Percentiles rank a stretch among this genome's conserved stretches.
These are phyloP conservation scores for Plodia interpunctella DNA, from an alignment of 1,140 invertebrate genomes.

Conservation along the genomic window DNA sequence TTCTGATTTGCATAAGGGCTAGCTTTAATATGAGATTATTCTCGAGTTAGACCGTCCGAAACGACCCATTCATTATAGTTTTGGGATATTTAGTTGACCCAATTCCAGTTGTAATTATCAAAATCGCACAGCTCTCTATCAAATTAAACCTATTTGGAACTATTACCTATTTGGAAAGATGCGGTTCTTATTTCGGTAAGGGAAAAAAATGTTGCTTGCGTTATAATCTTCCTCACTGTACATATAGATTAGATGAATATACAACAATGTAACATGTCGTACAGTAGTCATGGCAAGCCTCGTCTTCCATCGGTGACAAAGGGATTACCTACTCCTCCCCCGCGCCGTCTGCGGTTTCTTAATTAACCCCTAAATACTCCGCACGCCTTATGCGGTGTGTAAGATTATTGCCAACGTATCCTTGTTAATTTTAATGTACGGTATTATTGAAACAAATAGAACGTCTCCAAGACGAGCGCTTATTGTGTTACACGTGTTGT, in stretches of 20 bases:
- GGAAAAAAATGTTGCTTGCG: no score
- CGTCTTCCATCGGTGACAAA: constrained; percentile 56
- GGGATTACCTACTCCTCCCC: constrained; percentile 56
- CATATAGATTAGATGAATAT: constrained; percentile 12
- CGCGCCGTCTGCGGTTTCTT: constrained; percentile 62
- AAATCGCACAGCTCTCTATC: constrained; percentile 27
- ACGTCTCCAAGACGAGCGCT: constrained; percentile 30
- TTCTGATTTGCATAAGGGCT: constrained; percentile 70
- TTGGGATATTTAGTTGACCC: constrained; percentile 54
- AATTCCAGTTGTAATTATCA: constrained; percentile 42
- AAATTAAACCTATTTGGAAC: constrained; percentile 16
- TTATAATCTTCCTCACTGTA: no score
- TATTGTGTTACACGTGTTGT: constrained; percentile 27
- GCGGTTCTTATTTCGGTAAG: no score
- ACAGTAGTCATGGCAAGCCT: constrained; percentile 12
- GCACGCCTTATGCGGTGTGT: constrained; percentile 42
- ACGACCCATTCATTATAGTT: constrained; percentile 61
- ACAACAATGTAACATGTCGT: constrained; percentile 9
- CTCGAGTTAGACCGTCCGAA: constrained; percentile 46
- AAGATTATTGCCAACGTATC: constrained; percentile 65
- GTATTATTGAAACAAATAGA: constrained; percentile 62
- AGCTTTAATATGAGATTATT: constrained; percentile 69
- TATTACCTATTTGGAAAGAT: background rate
- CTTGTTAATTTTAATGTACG: constrained; percentile 62
- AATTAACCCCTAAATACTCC: constrained; percentile 72